phyloP scores from a whole-genome alignment of 1,140 invertebrate species.

The Neodiprion fabricii region DNA sequence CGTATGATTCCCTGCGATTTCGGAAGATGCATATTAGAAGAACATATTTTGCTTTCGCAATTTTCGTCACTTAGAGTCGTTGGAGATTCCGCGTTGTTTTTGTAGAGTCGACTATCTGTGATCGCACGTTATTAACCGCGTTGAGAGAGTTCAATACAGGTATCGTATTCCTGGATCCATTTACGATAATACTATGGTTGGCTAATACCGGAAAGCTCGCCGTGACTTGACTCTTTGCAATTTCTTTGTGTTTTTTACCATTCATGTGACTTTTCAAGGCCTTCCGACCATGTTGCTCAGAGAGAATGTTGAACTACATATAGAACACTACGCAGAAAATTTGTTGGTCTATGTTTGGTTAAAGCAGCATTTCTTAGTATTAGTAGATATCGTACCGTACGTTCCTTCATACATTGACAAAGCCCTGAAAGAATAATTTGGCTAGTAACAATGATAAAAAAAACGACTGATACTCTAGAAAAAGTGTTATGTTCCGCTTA shows the following conservation, averaged over 20 bases:
- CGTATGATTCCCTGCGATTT: conserved; percentile 2
- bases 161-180: conserved; percentile 6
- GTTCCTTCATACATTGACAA: conserved; percentile 17
- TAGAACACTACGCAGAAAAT: conserved; percentile 10
- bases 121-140: too few relatives aligned
- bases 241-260: conserved; percentile 11
- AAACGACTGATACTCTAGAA: too few relatives aligned
- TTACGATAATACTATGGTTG: conserved; percentile 9
- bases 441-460: not conserved
- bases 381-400: conserved; percentile 12
- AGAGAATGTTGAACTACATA: not conserved
- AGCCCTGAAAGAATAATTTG: not conserved
- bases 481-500: too few relatives aligned
- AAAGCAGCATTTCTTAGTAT: conserved; percentile 17
- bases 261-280: conserved; percentile 13
- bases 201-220: conserved; percentile 14
- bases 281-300: conserved; percentile 8
- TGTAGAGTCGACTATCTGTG: too few relatives aligned
- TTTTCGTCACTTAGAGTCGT: conserved; percentile 11
- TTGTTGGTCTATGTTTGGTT: conserved; percentile 12
- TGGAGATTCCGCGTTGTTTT: not conserved
- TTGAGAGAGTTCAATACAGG: not conserved
- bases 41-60: conserved; percentile 15
- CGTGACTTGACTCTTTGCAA: not conserved
- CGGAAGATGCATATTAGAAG: not conserved